Conservation (phyloP, 2,113 vertebrate species). For the Odobenus rosmarus region DNA sequence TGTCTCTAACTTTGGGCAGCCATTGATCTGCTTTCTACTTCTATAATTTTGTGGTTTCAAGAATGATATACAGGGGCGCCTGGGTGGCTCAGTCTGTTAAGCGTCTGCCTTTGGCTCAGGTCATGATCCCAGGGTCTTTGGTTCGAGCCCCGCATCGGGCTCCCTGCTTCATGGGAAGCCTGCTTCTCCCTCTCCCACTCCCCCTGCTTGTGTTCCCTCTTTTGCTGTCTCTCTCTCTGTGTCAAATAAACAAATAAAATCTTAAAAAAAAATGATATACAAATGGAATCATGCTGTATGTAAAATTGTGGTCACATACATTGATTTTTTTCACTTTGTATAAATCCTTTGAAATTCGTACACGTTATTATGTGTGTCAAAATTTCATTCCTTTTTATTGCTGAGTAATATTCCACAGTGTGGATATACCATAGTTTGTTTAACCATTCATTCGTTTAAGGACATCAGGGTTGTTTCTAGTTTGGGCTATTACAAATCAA, state of each 20-base stretch:
- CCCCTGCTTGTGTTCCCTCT: too few species aligned
- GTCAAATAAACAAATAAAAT: too few species aligned
- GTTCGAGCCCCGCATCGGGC: too few species aligned
- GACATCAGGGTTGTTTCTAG: not conserved
- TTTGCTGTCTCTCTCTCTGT: too few species aligned
- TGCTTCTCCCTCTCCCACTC: too few species aligned
- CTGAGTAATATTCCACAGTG: not conserved
- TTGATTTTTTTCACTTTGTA: not conserved
- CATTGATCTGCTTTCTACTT: not conserved
- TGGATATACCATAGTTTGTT: not conserved
- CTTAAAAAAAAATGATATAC: not conserved
- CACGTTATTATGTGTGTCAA: not conserved
- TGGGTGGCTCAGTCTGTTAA: too few species aligned
- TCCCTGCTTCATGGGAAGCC: too few species aligned
- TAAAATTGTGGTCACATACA: not conserved
- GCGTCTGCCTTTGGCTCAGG: too few species aligned
- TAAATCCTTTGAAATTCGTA: not conserved
- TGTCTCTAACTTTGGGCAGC: not conserved
- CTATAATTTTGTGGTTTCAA: not conserved
- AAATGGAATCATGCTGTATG: not conserved
- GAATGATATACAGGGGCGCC: not conserved
- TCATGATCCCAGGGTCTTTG: too few species aligned
- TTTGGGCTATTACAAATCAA: not conserved
- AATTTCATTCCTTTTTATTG: not conserved
- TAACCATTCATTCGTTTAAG: not conserved